Evolutionary conservation across 2,113 vertebrate genomes (phyloP).

Genomic region (Platycercus adscitus): DNA sequence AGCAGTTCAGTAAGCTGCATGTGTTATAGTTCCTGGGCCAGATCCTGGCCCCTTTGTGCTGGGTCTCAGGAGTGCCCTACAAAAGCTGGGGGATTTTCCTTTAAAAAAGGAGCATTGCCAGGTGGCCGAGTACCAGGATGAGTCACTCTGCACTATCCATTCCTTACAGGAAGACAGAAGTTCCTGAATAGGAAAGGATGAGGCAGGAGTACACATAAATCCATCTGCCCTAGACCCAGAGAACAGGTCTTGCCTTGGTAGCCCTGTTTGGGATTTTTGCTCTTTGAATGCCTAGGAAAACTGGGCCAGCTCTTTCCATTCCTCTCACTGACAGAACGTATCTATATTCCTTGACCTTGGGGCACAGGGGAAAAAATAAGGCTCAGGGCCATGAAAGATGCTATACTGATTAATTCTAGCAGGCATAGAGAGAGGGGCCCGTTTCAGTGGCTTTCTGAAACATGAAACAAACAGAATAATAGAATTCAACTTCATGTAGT

Average conservation of each 20-base stretch:
- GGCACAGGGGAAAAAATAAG: background rate
- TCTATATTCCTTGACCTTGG: background rate
- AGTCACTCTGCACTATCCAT: conserved; percentile 22
- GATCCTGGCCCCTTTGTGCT: conserved; percentile 42
- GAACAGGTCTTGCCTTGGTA: background rate
- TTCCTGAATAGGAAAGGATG: conserved; percentile 61
- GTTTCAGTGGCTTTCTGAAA: background rate
- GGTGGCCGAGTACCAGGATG: conserved; percentile 29
- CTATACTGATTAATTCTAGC: background rate
- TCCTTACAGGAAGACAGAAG: conserved; percentile 63
- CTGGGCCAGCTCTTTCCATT: background rate
- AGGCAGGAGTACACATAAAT: conserved; percentile 20
- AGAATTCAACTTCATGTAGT: background rate
- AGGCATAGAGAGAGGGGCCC: background rate
- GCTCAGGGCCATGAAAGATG: background rate
- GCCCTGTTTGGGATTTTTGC: background rate
- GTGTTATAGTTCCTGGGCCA: conserved; percentile 4
- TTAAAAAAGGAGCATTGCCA: conserved; percentile 28
- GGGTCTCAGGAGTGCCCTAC: conserved; percentile 19
- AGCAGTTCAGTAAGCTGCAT: background rate
- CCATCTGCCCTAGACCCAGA: background rate
- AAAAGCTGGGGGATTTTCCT: conserved; percentile 10
- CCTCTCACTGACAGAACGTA: background rate
- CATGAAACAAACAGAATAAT: background rate
- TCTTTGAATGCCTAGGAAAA: background rate